phyloP scores from a whole-genome alignment of 2,888 invertebrate species.

The Endotricha flammealis region DNA sequence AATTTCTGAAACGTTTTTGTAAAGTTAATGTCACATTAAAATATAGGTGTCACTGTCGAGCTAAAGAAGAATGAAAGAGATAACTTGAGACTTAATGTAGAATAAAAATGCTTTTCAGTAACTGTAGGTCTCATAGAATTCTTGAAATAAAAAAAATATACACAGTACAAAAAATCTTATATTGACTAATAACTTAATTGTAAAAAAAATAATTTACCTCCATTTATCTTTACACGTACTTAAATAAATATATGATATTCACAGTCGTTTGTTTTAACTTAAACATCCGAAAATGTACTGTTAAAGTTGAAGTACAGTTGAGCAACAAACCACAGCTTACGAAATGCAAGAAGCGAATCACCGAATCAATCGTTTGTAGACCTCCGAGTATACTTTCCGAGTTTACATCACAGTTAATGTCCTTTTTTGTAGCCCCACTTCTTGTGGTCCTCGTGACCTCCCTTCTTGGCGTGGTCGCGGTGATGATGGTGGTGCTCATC shows the following conservation, averaged over 20 bases:
- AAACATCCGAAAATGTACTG: constrained; percentile 11
- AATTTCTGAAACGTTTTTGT: too few relatives aligned
- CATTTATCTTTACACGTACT: constrained; percentile 15
- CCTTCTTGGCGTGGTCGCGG: constrained; percentile 87
- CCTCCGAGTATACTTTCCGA: constrained; percentile 1
- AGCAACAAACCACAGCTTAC: constrained; percentile 16
- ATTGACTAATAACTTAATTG: constrained; percentile 14
- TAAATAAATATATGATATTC: constrained; percentile 17
- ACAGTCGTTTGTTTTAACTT: constrained; percentile 15
- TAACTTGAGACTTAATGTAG: too few relatives aligned
- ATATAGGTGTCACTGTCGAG: too few relatives aligned
- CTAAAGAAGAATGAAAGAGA: too few relatives aligned
- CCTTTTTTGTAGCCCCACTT: constrained; percentile 84
- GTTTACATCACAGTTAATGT: constrained; percentile 30
- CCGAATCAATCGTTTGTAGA: constrained; percentile 14
- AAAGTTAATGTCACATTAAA: too few relatives aligned
- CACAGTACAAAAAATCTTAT: not conserved
- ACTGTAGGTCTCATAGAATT: too few relatives aligned
- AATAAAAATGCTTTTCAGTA: too few relatives aligned
- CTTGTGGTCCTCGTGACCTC: constrained; percentile 87
- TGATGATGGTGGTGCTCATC: constrained; percentile 87
- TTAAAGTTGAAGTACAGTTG: constrained; percentile 3
- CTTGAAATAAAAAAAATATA: too few relatives aligned
- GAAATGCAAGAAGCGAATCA: constrained; percentile 12
- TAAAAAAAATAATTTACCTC: constrained; percentile 32